phyloP scores from a whole-genome alignment of 2,888 invertebrate genomes.

The Mantis religiosa region DNA sequence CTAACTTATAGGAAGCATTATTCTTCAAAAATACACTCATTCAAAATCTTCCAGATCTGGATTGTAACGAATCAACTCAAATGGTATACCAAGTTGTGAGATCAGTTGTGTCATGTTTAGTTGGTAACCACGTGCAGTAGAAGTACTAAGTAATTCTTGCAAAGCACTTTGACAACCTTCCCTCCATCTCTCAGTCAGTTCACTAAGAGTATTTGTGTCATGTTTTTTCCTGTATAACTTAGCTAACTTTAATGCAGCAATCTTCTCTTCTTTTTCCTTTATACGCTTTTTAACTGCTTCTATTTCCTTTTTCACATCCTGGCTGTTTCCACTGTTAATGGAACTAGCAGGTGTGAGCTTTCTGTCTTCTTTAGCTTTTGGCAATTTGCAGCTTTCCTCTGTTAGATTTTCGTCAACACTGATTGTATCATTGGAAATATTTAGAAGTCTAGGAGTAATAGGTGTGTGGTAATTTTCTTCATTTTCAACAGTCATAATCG shows the following conservation, averaged over 20 bases:
- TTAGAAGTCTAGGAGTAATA: not conserved
- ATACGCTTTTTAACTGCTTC: not conserved
- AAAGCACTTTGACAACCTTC: not conserved
- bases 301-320: not conserved
- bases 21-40: not conserved
- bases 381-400: not conserved
- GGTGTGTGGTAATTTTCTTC: no score
- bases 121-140: not conserved
- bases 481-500: no score
- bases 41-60: not conserved
- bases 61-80: not conserved
- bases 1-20: no score
- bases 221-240: not conserved
- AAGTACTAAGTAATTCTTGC: not conserved
- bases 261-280: not conserved
- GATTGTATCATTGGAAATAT: not conserved
- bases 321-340: not conserved
- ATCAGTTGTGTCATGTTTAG: not conserved
- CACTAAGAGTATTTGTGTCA: not conserved
- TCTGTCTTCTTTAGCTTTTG: not conserved
- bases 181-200: not conserved
- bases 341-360: not conserved
- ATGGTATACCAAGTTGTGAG: not conserved
- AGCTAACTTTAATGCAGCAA: not conserved
- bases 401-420: not conserved